Evolutionary conservation across 2,888 invertebrate species (phyloP), one percentile per base, ranked within the genome.

Genomic region (Serrognathus titanus): DNA sequence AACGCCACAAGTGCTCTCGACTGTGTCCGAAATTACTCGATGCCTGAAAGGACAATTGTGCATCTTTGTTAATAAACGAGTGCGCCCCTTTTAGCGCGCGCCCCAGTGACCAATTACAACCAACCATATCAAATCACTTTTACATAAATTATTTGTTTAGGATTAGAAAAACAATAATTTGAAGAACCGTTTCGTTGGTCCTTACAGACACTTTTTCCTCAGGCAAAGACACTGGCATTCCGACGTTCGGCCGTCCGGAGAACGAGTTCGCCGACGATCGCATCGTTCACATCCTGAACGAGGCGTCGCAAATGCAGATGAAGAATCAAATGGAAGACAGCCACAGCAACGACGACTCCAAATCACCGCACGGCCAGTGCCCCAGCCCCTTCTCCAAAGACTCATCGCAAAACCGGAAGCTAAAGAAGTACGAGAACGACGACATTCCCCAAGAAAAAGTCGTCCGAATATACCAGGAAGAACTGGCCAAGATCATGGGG

Each of bases 381-480:
- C 85, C 85, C 12, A 92, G 92, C 51, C 93, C 93, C 1, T 90
- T 90, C 75, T 89, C 89, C 58, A 85, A 86, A 80, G 87, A 87
- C 54, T 83, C 83, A 5, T 83, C 85, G 71, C 86, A 88, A 74
- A 89, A 86, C 69, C 82, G 89, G 75, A 84, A 89, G 75, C 80
- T 91, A 73, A 89, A 91, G 73, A 92, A 93, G 70, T 93, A 92
- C 79, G 92, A 92, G 77, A 92, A 93, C 78, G 94, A 92, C 77
- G 96, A 96, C 80, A 92, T 97, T 79, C 92, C 97, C 39, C 96
- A 97, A 75, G 97, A 98, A 74, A 95, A 96, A 78, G 94, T 97
- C 69, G 89, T 92, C 41, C 85, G 94, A 71, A 93, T 97, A 71
- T 97, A 97, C 75, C 95, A 97, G 71, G 95, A 96, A 74, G 96